Percentiles rank a stretch among this genome's conserved stretches.
Conservation (phyloP, 2,113 vertebrate genomes). For the Henicopernis longicauda region DNA sequence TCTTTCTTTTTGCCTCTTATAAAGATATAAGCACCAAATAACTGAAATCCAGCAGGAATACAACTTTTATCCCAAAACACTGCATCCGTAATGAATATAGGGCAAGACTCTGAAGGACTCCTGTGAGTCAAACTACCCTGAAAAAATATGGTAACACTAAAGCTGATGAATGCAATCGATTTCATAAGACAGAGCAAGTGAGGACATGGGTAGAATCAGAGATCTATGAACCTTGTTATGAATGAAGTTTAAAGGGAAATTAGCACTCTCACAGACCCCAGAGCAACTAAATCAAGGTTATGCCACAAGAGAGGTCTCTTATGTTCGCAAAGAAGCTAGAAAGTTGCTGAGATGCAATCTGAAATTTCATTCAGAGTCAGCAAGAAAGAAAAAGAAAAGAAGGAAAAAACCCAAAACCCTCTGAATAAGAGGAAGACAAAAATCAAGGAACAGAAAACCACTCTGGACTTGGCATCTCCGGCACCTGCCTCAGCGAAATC, state of each 20-base stretch:
- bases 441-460: neutral
- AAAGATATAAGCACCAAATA: neutral
- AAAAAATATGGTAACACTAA: neutral
- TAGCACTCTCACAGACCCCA: neutral
- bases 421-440: neutral
- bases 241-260: neutral
- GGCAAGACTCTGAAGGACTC: neutral
- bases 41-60: neutral
- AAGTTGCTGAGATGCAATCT: neutral
- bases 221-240: neutral
- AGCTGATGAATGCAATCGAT: neutral
- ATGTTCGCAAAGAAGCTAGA: neutral
- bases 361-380: neutral
- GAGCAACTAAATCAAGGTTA: neutral
- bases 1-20: neutral
- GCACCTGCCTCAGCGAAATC: neutral
- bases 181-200: neutral
- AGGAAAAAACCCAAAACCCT: neutral
- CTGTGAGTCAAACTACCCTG: neutral
- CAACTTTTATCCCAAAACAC: neutral
- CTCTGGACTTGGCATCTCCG: neutral
- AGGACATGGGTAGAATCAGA: neutral
- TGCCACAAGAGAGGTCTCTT: neutral
- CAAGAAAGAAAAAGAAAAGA: neutral
- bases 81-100: neutral